Evolutionary conservation across 2,797 vertebrate genomes (phyloP).

Genomic region (Jordanella pulchra): DNA sequence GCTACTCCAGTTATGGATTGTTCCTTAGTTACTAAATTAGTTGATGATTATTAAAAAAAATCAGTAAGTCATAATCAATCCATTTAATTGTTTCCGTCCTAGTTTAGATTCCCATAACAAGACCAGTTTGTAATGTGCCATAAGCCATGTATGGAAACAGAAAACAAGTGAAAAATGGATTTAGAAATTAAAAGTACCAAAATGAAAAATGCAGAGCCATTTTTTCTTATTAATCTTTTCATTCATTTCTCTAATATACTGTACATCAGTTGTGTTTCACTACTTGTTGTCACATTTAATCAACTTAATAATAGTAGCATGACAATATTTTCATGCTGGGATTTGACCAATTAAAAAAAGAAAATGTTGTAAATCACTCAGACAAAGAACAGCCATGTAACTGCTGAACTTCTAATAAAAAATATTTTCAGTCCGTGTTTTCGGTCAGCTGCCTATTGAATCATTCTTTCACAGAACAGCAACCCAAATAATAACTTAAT

Average conservation of each 20-base stretch:
- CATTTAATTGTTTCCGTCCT: too few species aligned
- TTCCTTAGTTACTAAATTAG: too few species aligned
- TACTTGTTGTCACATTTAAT: background rate
- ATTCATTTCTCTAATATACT: background rate
- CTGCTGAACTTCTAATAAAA: constrained; percentile 12
- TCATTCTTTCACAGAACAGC: constrained; percentile 10
- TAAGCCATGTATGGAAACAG: background rate
- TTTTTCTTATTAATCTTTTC: background rate
- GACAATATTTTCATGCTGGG: background rate
- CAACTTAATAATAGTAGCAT: background rate
- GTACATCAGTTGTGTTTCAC: background rate
- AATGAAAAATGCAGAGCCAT: background rate
- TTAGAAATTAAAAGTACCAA: background rate
- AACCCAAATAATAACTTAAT: constrained; percentile 9
- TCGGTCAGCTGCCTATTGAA: background rate
- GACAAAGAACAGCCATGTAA: constrained; percentile 11
- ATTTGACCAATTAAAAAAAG: constrained; percentile 16
- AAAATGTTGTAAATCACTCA: constrained; percentile 15
- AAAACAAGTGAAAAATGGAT: background rate
- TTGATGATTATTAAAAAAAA: too few species aligned
- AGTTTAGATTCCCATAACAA: background rate
- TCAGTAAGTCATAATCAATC: too few species aligned
- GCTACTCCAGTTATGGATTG: too few species aligned
- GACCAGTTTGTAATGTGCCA: background rate
- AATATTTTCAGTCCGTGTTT: constrained; percentile 18